Base-by-base conservation (phyloP, 2,888 invertebrate genomes). In the Schrankia costaestrigalis region DNA sequence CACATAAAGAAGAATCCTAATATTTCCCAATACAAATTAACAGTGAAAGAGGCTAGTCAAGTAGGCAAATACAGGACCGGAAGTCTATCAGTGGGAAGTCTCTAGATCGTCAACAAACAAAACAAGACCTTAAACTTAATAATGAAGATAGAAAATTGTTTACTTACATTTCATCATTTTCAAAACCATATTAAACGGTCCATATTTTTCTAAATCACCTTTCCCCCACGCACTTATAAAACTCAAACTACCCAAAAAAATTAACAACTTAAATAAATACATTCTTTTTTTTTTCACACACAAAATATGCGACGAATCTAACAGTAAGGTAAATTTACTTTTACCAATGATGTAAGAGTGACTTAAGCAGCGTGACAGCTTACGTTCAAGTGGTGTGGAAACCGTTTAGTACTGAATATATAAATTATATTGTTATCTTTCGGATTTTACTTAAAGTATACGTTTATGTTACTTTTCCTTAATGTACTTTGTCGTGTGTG, bases 131-230 rank as follows among this genome's bases (percentile, higher is more conserved):
- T n/a, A n/a, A n/a, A n/a, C n/a, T n/a, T n/a, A n/a, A n/a, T n/a
- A n/a, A n/a, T n/a, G n/a, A n/a, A n/a, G n/a, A n/a, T n/a, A n/a
- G n/a, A n/a, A n/a, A n/a, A n/a, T n/a, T n/a, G n/a, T n/a, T n/a
- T n/a, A n/a, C 83, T 82, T 55, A 85, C 84, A 84, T 70, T 83
- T 81, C 2, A 84, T 71, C 18, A 79, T 57, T 10, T 60, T 63
- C 10, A 85, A 41, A 1, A 69, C 76, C 8, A 78, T 22, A 41
- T 75, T 75, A 21, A 84, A 75, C 0, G 83, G 85, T 42, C 84
- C 85, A 56, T 75, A 83, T 41, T 75, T 79, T 27, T 82, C 82
- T 34, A 78, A 61, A 35, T 79, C 80, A 0, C 76, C 75, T 4
- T 74, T 60, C 1, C 71, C 70, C 58, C 73, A 75, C 0, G 59